Base-by-base conservation (phyloP, 2,797 vertebrate species). In the Sebastes miniatus region DNA sequence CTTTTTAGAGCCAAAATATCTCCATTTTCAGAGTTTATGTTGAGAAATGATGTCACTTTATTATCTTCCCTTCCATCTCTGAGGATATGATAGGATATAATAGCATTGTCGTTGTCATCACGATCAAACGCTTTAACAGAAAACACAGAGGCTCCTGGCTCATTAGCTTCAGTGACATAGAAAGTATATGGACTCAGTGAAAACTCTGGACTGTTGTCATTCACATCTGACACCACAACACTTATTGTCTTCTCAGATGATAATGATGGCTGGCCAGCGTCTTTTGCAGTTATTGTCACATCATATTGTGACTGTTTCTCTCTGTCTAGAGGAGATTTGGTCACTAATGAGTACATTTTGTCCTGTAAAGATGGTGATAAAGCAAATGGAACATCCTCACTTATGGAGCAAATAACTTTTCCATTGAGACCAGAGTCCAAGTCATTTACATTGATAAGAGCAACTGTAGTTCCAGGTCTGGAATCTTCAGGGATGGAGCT, bases 371-470 rank as follows among this genome's bases (percentile, higher is more conserved):
- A 89, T 56, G 90, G 70, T 2, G 73, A 52, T 63, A 96, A 32
- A 13, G 78, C 81, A 77, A 95, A 95, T 4, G 93, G 93, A 5
- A 66, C 16, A 8, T 84, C 2, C 2, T 89, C 87, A n/a, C 14
- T 47, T 5, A 95, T 14, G 1, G 67, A 58, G 56, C 93, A 95
- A 2, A 67, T 72, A 31, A 95, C 91, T 5, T 93, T 91, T 0
- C 95, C 93, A 24, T 95, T 96, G 10, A 68, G 2, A 1, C 93
- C 94, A 56, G 95, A 94, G 73, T 96, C 95, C 4, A 52, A 66
- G 76, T 96, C 95, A 4, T 76, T 89, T 9, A 95, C 92, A 20
- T 92, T 95, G 11, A 97, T 94, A 0, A 96, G 87, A 4, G 96
- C 95, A 1, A 96, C 93, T 24, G 95, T 92, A 0, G 95, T 96